Evolutionary conservation across 2,797 vertebrate species (phyloP).

Genomic region (Chiroxiphia lanceolata): DNA sequence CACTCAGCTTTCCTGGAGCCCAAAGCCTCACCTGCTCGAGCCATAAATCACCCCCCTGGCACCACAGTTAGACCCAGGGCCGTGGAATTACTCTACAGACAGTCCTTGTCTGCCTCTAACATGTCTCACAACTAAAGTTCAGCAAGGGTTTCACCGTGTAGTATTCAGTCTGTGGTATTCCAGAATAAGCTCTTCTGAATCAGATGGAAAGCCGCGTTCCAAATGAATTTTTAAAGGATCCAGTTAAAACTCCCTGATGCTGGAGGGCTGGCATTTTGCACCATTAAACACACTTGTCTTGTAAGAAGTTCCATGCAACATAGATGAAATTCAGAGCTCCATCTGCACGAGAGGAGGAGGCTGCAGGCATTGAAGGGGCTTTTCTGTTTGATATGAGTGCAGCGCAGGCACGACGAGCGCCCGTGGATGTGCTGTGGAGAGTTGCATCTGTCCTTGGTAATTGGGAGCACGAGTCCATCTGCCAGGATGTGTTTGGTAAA

Average conservation of each 20-base stretch:
- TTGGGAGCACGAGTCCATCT: constrained; percentile 41
- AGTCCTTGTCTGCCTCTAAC: not conserved
- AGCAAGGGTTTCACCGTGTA: not conserved
- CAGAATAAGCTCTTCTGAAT: not conserved
- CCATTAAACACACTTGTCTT: not conserved
- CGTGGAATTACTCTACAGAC: not conserved
- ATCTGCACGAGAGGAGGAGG: not conserved
- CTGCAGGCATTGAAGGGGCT: not conserved
- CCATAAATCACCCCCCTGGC: not conserved
- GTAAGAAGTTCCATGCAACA: not conserved
- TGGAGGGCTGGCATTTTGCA: not conserved
- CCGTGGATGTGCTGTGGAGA: not conserved
- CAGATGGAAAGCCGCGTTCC: not conserved
- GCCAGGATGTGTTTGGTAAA: constrained; percentile 5
- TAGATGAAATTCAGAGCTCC: not conserved
- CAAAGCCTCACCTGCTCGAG: not conserved
- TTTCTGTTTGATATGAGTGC: not conserved
- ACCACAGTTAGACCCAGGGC: not conserved
- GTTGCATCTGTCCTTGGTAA: constrained; percentile 27
- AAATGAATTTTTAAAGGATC: not conserved
- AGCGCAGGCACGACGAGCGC: not conserved
- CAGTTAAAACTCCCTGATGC: not conserved
- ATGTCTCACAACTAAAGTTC: not conserved
- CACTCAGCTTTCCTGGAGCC: not conserved
- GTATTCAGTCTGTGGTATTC: not conserved